Percentiles rank a stretch among this genome's conserved stretches.
These are phyloP conservation scores for Aurelia sp. DNA, from an alignment of 30 jellyfish, hydroid and myxozoan species.

Conservation along the genomic window DNA sequence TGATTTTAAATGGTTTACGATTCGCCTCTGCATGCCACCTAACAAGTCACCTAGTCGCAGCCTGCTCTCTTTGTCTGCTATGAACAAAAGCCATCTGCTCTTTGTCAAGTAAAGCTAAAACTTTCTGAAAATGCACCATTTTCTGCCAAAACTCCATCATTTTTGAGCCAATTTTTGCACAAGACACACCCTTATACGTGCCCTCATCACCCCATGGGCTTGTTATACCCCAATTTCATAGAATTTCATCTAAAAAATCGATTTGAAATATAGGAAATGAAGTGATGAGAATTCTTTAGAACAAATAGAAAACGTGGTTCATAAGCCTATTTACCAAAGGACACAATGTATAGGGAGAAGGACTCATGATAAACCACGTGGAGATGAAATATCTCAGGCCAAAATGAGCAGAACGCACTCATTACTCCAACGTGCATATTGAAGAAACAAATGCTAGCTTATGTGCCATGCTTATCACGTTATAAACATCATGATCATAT, in stretches of 20 bases:
- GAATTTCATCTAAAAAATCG: conserved; percentile 2
- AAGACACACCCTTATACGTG: conserved; percentile 11
- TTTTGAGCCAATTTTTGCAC: conserved; percentile 9
- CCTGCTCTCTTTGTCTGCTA: conserved; percentile 51
- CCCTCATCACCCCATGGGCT: background rate
- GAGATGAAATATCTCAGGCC: conserved; percentile 21
- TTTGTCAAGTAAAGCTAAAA: conserved; percentile 65
- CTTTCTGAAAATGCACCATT: conserved; percentile 27
- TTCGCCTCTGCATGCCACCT: conserved; percentile 56
- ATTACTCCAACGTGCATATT: conserved; percentile 14
- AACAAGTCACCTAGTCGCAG: conserved; percentile 42
- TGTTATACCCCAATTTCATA: background rate
- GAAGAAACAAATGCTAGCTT: conserved; percentile 17
- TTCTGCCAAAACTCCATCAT: conserved; percentile 20
- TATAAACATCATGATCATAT: background rate
- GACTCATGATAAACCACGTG: conserved; percentile 63
- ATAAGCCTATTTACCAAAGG: conserved; percentile 86
- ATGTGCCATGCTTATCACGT: conserved; percentile 30
- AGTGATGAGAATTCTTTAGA: conserved; percentile 67
- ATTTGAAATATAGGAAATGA: conserved; percentile 14
- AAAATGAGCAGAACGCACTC: conserved; percentile 4
- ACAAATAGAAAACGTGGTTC: conserved; percentile 81
- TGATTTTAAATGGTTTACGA: conserved; percentile 51
- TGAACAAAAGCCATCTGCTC: conserved; percentile 75
- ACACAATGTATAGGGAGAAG: conserved; percentile 68